phyloP scores from a whole-genome alignment of 1,140 invertebrate genomes.

The Platyscapa corneri region DNA sequence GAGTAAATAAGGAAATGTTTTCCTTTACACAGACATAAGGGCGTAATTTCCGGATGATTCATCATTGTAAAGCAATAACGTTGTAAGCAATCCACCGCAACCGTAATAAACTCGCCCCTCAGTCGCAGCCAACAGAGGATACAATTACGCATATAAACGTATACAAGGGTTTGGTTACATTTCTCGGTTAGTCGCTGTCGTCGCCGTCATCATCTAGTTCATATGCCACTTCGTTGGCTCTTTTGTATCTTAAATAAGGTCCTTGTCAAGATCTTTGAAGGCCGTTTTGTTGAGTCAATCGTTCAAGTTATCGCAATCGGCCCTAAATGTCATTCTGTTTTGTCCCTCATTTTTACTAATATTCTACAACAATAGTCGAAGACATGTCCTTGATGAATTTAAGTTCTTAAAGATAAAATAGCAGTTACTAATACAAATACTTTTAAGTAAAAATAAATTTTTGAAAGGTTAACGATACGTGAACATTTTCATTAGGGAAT shows the following conservation, averaged over 20 bases:
- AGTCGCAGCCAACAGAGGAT: not conserved
- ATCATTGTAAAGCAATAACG: not conserved
- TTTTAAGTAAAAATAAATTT: not conserved
- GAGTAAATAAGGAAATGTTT: not conserved
- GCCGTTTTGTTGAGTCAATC: conserved; percentile 77
- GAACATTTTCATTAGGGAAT: too few species aligned
- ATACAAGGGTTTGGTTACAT: not conserved
- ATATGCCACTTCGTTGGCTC: conserved; percentile 40
- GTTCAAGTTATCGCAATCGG: conserved; percentile 76
- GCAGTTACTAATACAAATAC: not conserved
- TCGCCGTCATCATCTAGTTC: not conserved
- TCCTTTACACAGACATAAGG: not conserved
- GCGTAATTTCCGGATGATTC: not conserved
- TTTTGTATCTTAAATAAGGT: conserved; percentile 73
- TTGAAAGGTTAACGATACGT: not conserved
- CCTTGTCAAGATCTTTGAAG: conserved; percentile 76
- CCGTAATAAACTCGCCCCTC: not conserved
- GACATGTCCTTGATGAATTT: too few species aligned
- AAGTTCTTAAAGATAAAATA: too few species aligned
- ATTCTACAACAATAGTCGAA: conserved; percentile 77
- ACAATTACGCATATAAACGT: not conserved
- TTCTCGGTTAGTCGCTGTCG: not conserved
- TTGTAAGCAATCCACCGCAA: not conserved
- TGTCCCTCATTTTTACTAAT: conserved; percentile 71
- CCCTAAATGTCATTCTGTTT: conserved; percentile 73